Evolutionary conservation across 1,140 invertebrate species (phyloP), one percentile per base, ranked within the genome.

Genomic region (Aphidius ervi): DNA sequence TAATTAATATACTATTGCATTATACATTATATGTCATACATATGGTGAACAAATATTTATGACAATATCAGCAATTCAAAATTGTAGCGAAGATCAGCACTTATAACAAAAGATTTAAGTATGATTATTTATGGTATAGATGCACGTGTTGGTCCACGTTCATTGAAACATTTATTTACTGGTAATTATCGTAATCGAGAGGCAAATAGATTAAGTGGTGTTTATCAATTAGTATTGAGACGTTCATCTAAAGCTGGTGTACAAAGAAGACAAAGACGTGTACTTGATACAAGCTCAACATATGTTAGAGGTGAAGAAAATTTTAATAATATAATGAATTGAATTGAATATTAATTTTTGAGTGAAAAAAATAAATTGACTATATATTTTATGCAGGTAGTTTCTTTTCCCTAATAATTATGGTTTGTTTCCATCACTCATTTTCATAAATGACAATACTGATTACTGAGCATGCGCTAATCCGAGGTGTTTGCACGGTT

Each of bases 231-330:
- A 58, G 88, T 93, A 58, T 80, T 98, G 69, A 90, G 93, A 69
- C 85, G 94, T 69, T 88, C 90, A 67, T 87, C 90, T 66, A 93
- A 96, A 84, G 90, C 92, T 85, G 92, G 96, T 64, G 92, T 95
- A 31, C 93, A 98, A 81, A 86, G 97, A 55, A 85, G 97, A 53
- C 95, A 98, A 75, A 85, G 97, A 10, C 86, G 95, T 23, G 97
- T 99, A 9, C 72, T 99, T 46, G 97, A 99, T 76, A 99, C 97
- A 8, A 98, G 95, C 68, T 93, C 93, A 0, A 98, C 95, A 0
- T 99, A 99, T 78, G 98, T 99, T 0, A 84, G 98, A 59, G 98
- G 98, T 0, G 97, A 99, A 77, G 98, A 99, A 79, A 99, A 99
- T 79, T 83, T 99, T 16, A 16, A 16, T 16, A 16, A 16, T 16